Percentiles rank a stretch among this genome's conserved stretches.
phyloP scores from a whole-genome alignment of 2,888 invertebrate genomes.

The Masnerella sp. region DNA sequence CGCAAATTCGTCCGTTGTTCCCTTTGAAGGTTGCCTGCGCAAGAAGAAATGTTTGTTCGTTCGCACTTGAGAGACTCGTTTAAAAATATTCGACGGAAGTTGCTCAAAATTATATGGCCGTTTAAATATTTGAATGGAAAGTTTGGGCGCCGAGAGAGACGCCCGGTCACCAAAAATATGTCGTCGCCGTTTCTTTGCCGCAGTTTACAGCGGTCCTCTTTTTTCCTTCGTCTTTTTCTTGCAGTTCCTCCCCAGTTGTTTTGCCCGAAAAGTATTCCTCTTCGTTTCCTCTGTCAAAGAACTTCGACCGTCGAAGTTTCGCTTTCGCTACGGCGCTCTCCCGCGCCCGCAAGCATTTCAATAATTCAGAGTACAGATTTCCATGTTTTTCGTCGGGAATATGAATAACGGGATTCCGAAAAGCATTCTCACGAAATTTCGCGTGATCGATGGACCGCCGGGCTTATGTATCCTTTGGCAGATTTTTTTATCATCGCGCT shows the following conservation, averaged over 20 bases:
- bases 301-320: constrained; percentile 57
- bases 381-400: constrained; percentile 63
- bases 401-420: constrained; percentile 62
- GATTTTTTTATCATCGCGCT: constrained; percentile 36
- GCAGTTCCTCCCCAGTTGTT: constrained; percentile 33
- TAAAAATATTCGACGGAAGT: constrained; percentile 27
- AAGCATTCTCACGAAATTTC: constrained; percentile 60
- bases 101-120: constrained; percentile 37
- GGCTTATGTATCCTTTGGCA: constrained; percentile 53
- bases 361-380: constrained; percentile 71
- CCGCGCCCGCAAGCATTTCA: constrained; percentile 62
- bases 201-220: constrained; percentile 5
- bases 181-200: constrained; percentile 19
- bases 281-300: constrained; percentile 49
- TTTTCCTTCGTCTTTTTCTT: not conserved
- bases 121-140: constrained; percentile 55
- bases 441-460: constrained; percentile 67
- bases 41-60: constrained; percentile 31
- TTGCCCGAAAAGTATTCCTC: constrained; percentile 48
- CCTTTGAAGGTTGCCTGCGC: not conserved
- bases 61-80: constrained; percentile 23
- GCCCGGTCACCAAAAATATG: constrained; percentile 25
- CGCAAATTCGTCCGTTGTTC: too few relatives aligned
- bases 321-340: constrained; percentile 50
- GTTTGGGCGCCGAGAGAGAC: constrained; percentile 30